Percentiles rank a stretch among this genome's conserved stretches.
These are phyloP conservation scores for Hippopotamyrus pictus DNA, from an alignment of 2,797 vertebrate genomes.

Conservation along the genomic window DNA sequence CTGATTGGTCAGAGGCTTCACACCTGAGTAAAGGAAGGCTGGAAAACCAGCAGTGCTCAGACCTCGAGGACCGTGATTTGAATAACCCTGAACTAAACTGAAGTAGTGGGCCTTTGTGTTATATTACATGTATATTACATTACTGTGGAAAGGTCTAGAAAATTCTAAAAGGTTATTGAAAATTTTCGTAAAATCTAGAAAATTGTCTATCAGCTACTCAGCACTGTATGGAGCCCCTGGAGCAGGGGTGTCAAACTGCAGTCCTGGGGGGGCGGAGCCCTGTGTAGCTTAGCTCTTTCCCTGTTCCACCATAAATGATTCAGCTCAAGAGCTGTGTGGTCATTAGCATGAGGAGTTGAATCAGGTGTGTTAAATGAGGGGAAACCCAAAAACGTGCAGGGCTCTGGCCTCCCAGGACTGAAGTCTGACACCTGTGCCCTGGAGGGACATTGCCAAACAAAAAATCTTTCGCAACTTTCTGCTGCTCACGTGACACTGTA, in stretches of 20 bases:
- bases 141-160: not conserved
- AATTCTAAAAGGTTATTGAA: not conserved
- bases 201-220: too few species aligned
- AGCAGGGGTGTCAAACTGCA: not conserved
- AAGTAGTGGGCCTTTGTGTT: not conserved
- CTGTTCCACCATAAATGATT: not conserved
- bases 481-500: not conserved
- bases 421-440: not conserved
- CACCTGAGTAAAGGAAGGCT: too few species aligned
- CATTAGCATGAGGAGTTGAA: not conserved
- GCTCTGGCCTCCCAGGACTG: not conserved
- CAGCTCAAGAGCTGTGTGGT: not conserved
- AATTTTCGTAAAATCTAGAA: not conserved
- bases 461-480: not conserved
- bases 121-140: not conserved
- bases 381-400: not conserved
- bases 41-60: too few species aligned
- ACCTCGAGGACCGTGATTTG: too few species aligned
- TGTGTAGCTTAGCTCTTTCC: not conserved
- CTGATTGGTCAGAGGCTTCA: too few species aligned
- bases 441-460: not conserved
- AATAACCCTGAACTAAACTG: not conserved
- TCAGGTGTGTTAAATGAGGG: not conserved
- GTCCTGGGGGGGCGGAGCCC: not conserved
- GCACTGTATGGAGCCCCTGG: not conserved